Evolutionary conservation across 2,888 invertebrate genomes (phyloP).

Genomic region (Psylliodes chrysocephalus): DNA sequence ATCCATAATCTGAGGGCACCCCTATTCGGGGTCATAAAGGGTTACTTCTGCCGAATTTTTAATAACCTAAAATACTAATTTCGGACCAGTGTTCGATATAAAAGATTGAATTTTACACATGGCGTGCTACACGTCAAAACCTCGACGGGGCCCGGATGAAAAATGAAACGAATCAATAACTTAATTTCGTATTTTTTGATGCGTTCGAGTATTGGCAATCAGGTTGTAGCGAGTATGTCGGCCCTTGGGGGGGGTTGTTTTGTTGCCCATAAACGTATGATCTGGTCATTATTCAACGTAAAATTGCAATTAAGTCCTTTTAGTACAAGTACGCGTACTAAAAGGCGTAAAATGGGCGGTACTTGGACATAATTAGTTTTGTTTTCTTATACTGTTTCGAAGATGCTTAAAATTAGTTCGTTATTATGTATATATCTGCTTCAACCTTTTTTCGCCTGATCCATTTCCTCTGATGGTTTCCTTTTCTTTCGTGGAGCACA

Average conservation of each 20-base stretch:
- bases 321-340: background rate
- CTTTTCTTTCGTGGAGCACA: too few relatives aligned
- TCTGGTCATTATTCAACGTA: conserved; percentile 23
- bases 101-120: conserved; percentile 47
- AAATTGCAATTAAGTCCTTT: conserved; percentile 18
- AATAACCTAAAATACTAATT: conserved; percentile 48
- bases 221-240: conserved; percentile 9
- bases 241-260: conserved; percentile 11
- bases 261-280: conserved; percentile 11
- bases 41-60: conserved; percentile 46
- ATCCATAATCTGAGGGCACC: conserved; percentile 10
- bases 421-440: too few relatives aligned
- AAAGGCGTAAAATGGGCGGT: conserved; percentile 9
- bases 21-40: conserved; percentile 39
- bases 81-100: conserved; percentile 37
- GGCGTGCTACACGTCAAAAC: conserved; percentile 45
- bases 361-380: background rate
- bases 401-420: too few relatives aligned
- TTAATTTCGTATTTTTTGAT: conserved; percentile 27
- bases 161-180: conserved; percentile 42
- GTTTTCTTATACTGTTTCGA: too few relatives aligned
- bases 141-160: conserved; percentile 38
- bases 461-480: too few relatives aligned
- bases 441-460: too few relatives aligned
- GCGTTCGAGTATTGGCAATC: conserved; percentile 23